Evolutionary conservation across 2,797 vertebrate species (phyloP), one percentile per base, ranked within the genome.

Genomic region (Phrynocephalus guinanensis): DNA sequence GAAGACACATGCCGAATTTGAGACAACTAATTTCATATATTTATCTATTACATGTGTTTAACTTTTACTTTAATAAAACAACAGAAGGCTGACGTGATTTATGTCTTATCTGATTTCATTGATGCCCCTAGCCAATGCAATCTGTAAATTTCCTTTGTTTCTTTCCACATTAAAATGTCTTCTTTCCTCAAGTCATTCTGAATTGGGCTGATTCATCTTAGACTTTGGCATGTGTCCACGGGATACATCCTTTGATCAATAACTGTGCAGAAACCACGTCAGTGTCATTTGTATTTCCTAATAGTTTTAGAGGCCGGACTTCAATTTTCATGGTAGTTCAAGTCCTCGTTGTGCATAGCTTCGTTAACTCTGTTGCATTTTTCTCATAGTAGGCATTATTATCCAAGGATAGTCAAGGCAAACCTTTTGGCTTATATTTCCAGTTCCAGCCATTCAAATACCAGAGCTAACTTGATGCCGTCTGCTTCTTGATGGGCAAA

Each of bases 361-460:
- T 91, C 73, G 82, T 86, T 79, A 89, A 90, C 9, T 50, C 50
- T 70, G 81, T 92, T 91, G 93, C 91, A 70, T 83, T 79, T 84
- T 28, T 56, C 89, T 91, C 90, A 93, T 84, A 48, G 75, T 76
- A 91, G 60, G 44, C 84, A 87, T 84, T 44, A 44, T 44, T 89
- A 84, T 92, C 91, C 87, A 82, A 85, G 89, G 87, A 90, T 91
- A 52, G 79, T 93, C 89, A 93, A 82, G 78, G 82, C 94, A 86
- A 90, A 85, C 86, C 95, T 96, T 92, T 85, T 87, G n/a, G 92
- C 91, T 93, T 87, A 66, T 48, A 90, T 82, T 86, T 85, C 68
- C 72, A 92, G 94, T 94, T 95, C 94, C 94, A 94, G 6, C 48
- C 94, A 83, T 85, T 63, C 91, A 86, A 86, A 85, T 85, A 87